Conservation (phyloP, 2,797 vertebrate genomes). For the Anisognathus igniventris region DNA sequence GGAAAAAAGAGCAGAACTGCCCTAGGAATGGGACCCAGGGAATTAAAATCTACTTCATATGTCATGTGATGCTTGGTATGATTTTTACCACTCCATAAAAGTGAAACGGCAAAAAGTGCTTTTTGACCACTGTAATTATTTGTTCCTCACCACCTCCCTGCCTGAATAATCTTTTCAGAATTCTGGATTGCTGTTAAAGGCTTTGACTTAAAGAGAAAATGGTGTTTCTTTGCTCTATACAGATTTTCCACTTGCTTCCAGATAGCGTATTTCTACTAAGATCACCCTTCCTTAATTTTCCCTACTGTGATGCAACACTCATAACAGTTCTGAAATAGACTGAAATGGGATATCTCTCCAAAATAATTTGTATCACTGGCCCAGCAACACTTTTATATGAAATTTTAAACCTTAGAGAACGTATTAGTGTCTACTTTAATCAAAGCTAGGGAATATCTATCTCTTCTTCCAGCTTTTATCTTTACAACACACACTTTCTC, state of each 20-base stretch:
- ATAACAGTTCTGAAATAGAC: background rate
- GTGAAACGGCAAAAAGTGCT: background rate
- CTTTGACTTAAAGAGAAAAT: background rate
- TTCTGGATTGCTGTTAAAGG: background rate
- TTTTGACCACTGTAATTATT: background rate
- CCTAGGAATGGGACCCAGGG: background rate
- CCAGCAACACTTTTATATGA: background rate
- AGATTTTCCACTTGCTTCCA: background rate
- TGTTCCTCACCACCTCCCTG: accelerated
- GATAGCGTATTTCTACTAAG: background rate
- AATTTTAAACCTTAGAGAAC: background rate
- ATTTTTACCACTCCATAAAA: background rate
- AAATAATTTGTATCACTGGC: background rate
- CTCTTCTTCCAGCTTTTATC: background rate
- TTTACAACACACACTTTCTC: background rate
- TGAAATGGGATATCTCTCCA: background rate
- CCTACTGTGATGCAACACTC: background rate
- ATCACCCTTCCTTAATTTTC: background rate
- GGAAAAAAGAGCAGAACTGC: background rate
- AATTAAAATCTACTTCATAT: background rate
- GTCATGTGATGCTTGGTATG: background rate
- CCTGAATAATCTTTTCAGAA: background rate
- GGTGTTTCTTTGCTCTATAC: background rate
- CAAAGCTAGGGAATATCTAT: background rate
- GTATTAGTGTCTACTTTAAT: background rate